These are phyloP conservation scores for Patella ulyssiponensis DNA, from an alignment of 2,888 invertebrate genomes.

Conservation along the genomic window DNA sequence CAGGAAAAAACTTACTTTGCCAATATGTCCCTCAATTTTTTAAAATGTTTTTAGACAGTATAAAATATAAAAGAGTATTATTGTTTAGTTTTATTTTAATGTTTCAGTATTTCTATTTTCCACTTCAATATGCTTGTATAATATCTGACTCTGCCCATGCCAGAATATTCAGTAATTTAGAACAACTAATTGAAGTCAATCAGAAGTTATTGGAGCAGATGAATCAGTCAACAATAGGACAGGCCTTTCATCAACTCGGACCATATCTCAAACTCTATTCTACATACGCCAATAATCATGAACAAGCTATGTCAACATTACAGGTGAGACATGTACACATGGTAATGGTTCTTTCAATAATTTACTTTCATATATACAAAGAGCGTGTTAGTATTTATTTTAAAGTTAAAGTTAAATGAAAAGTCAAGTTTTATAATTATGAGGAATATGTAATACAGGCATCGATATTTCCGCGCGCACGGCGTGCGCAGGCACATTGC, in stretches of 20 bases:
- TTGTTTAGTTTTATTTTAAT: neutral
- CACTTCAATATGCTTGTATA: conserved; percentile 61
- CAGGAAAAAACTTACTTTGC: no score
- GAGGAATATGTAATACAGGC: no score
- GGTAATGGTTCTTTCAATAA: no score
- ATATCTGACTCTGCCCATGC: conserved; percentile 62
- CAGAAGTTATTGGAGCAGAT: conserved; percentile 68
- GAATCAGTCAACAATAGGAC: conserved; percentile 76
- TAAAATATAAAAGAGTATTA: neutral
- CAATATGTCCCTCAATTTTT: neutral
- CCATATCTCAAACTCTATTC: conserved; percentile 86
- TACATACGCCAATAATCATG: conserved; percentile 83
- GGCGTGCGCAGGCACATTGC: no score
- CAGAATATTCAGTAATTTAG: conserved; percentile 69
- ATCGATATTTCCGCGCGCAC: no score
- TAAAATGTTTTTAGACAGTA: neutral
- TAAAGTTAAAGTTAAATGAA: no score
- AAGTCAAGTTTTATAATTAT: no score
- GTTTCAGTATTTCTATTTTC: conserved; percentile 69
- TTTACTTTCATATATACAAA: no score
- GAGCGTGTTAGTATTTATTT: no score
- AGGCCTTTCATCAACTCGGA: conserved; percentile 81
- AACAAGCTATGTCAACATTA: conserved; percentile 77
- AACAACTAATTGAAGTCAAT: conserved; percentile 73
- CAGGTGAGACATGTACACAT: conserved; percentile 74